A percentile compares a stretch with the other conserved stretches of the same genome.
phyloP scores from a whole-genome alignment of 2,797 vertebrate genomes.

The Otus scops region DNA sequence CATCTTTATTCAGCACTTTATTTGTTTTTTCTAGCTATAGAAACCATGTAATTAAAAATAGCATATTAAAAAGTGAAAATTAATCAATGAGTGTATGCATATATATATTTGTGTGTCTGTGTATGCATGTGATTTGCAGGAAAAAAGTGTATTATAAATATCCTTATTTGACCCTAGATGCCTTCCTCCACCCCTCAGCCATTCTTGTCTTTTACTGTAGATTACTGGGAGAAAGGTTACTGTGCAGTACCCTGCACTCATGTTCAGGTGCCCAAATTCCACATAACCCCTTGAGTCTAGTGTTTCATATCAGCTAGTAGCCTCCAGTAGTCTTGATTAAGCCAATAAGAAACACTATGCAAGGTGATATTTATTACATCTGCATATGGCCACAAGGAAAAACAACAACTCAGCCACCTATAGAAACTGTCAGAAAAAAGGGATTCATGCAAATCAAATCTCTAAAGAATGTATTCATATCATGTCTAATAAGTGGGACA shows the following conservation, averaged over 20 bases:
- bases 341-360: not conserved
- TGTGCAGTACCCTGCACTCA: not conserved
- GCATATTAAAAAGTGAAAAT: not conserved
- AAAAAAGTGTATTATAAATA: not conserved
- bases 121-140: not conserved
- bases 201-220: not conserved
- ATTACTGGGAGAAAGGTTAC: not conserved
- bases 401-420: not conserved
- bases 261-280: not conserved
- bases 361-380: not conserved
- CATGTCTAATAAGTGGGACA: not conserved
- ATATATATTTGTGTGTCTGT: fast-evolving
- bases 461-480: not conserved
- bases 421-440: not conserved
- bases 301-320: not conserved
- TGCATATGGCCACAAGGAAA: not conserved
- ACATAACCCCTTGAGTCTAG: not conserved
- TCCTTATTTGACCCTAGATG: not conserved
- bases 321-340: not conserved
- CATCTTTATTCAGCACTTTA: not conserved
- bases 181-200: not conserved
- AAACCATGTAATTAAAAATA: not conserved
- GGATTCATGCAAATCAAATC: not conserved
- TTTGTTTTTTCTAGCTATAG: not conserved
- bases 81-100: not conserved